phyloP scores from a whole-genome alignment of 2,888 invertebrate genomes.

The Pollenia griseotomentosa region DNA sequence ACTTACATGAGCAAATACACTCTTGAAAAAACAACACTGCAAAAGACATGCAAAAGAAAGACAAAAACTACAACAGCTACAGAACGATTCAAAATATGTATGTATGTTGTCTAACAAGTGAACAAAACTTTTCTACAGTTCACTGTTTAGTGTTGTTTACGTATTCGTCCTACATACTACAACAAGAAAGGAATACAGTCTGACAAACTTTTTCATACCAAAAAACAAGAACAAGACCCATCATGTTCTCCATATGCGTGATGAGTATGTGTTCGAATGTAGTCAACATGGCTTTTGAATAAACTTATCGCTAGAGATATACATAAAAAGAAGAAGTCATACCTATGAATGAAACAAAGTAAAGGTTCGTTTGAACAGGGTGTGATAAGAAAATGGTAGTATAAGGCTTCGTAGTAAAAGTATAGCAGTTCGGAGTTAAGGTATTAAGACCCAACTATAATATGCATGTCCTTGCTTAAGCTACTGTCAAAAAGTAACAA shows the following conservation, averaged over 20 bases:
- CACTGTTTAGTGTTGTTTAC: conserved; percentile 59
- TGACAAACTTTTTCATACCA: conserved; percentile 49
- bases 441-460: too few species aligned
- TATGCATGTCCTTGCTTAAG: too few species aligned
- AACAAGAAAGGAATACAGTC: neutral
- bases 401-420: neutral
- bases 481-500: too few species aligned
- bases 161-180: conserved; percentile 58
- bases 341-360: conserved; percentile 31
- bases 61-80: conserved; percentile 15
- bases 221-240: conserved; percentile 30
- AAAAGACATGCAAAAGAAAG: conserved; percentile 62
- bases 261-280: neutral
- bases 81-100: neutral
- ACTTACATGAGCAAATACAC: neutral
- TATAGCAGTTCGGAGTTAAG: too few species aligned
- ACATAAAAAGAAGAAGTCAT: conserved; percentile 8
- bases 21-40: conserved; percentile 52
- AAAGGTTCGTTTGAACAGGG: conserved; percentile 28
- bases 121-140: conserved; percentile 62
- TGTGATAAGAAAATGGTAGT: conserved; percentile 5
- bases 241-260: conserved; percentile 19
- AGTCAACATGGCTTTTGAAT: conserved; percentile 61
- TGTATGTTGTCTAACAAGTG: conserved; percentile 68
- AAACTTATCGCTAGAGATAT: conserved; percentile 54